These are phyloP conservation scores for Poeciliopsis turneri DNA, from an alignment of 2,797 vertebrate genomes.

Conservation along the genomic window DNA sequence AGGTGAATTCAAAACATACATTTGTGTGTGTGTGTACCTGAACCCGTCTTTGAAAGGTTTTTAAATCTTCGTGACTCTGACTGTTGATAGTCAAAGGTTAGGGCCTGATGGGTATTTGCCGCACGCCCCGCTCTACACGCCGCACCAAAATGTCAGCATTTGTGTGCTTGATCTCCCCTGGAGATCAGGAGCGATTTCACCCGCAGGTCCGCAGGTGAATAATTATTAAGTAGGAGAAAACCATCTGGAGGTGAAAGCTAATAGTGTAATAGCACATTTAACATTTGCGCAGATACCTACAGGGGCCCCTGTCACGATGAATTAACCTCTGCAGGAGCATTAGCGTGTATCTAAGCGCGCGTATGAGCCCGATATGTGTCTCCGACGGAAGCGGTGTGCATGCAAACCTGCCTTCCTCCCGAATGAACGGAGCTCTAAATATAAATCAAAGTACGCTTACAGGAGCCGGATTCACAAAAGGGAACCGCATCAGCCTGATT, in stretches of 20 bases:
- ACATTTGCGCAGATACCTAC: conserved; percentile 62
- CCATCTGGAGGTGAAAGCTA: conserved; percentile 55
- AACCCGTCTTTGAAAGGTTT: conserved; percentile 41
- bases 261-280: conserved; percentile 61
- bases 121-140: conserved; percentile 19
- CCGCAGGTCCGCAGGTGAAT: conserved; percentile 35
- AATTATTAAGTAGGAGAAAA: conserved; percentile 33
- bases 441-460: conserved; percentile 42
- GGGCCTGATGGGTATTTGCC: conserved; percentile 43
- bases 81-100: conserved; percentile 24
- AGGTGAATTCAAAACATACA: conserved; percentile 22
- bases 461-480: conserved; percentile 39
- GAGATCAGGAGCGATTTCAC: conserved; percentile 11
- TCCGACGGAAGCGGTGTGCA: conserved; percentile 4
- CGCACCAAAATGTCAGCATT: conserved; percentile 42
- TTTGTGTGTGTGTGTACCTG: conserved; percentile 18
- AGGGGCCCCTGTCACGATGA: conserved; percentile 43
- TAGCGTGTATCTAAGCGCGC: neutral
- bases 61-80: conserved; percentile 38
- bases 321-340: conserved; percentile 46
- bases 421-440: conserved; percentile 33
- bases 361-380: neutral
- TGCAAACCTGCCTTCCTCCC: conserved; percentile 34
- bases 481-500: conserved; percentile 30
- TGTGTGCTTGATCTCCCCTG: conserved; percentile 18